Base-by-base conservation (phyloP, 1,140 invertebrate genomes). In the Mesaphorura yosii region DNA sequence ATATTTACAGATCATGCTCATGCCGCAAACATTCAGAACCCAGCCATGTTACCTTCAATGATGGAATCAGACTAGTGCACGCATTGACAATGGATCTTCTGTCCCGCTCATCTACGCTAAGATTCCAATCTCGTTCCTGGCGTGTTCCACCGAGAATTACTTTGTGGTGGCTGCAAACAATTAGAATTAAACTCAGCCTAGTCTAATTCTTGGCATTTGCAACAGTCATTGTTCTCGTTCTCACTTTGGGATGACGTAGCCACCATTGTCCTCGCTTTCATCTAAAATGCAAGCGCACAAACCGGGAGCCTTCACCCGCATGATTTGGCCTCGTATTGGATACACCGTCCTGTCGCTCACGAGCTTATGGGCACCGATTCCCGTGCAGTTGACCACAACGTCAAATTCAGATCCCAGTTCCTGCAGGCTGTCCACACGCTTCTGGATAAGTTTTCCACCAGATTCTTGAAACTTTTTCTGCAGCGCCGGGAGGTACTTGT, bases 201-300 rank as follows among this genome's bases (percentile, higher is more conserved):
- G n/a, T n/a, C n/a, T n/a, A n/a, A n/a, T n/a, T n/a, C n/a, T n/a
- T n/a, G n/a, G n/a, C n/a, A n/a, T n/a, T n/a, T n/a, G n/a, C n/a
- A n/a, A n/a, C n/a, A n/a, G n/a, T n/a, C n/a, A n/a, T n/a, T n/a
- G n/a, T n/a, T n/a, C n/a, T n/a, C n/a, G n/a, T n/a, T 15, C 66
- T 71, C 74, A 84, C 82, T 86, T 85, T 26, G 83, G 80, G 64
- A 86, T 81, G 25, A 86, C 76, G 60, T 85, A 84, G 67, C 79
- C 73, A 45, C 76, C 76, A 51, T 74, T 69, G 44, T 76, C 73
- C 23, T 69, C 70, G 14, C 20, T 19, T 22, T 77, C 73, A 50
- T 76, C 76, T 6, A 79, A 55, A 15, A 78, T 60, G 12, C 64
- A 69, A 23, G 75, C 67, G 59, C 75, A 78, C 5, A 78, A 64